Base-by-base conservation (phyloP, 2,797 vertebrate genomes). In the Bradypodion ventrale region DNA sequence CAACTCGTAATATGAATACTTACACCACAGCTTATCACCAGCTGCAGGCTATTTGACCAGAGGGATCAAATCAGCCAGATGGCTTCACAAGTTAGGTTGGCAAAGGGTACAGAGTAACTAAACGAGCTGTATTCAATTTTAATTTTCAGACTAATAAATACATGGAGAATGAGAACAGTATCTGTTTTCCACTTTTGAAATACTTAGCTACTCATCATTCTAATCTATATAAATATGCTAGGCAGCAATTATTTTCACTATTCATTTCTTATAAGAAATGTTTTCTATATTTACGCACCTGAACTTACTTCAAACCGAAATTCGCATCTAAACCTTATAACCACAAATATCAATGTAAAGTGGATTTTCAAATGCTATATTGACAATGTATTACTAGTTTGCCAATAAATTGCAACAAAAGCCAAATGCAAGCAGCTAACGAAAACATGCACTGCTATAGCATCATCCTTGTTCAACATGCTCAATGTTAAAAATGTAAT, bases 1-100 rank as follows among this genome's bases (percentile, higher is more conserved):
- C 13, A 21, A 46, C 63, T 72, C 74, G 37, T 35, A 80, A 81
- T 10, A 52, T 80, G 78, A 3, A 59, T 40, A 70, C 82, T n/a
- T 80, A 82, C 32, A 80, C 69, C 23, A 60, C 49, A 85, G 87
- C 88, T 86, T 93, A 89, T 80, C 92, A 81, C 42, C 83, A 86
- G 86, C 80, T 90, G 88, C 88, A 86, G 89, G 80, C 70, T 91
- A 83, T 88, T 49, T 87, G 85, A 91, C 92, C 87, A 85, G 79
- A 60, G 89, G 78, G 79, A 90, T 89, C 90, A 91, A 92, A 88
- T 32, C 79, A 80, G 83, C 85, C 90, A 92, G 81, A 91, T 32
- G 81, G 87, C 91, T 83, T 82, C 89, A 82, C 75, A 84, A 73
- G 87, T 91, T 87, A 91, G 60, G 88, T 77, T 82, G 87, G 88